Conservation (phyloP, 2,888 invertebrate genomes). For the Octonoba sinensis region DNA sequence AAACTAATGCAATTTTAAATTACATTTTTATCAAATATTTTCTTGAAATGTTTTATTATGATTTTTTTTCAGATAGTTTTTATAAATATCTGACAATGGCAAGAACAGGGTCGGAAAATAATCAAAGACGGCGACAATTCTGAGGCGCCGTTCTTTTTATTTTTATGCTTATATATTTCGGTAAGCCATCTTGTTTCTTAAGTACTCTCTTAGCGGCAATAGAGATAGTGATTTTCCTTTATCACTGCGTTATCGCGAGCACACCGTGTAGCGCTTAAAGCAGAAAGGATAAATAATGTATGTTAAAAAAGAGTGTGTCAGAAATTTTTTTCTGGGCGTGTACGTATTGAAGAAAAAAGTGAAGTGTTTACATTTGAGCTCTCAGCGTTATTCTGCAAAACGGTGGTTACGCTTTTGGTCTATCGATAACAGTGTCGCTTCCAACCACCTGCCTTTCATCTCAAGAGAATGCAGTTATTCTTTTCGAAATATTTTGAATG, state of each 20-base stretch:
- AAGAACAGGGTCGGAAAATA: too few relatives aligned
- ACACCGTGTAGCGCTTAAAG: conserved; percentile 26
- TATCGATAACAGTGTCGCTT: conserved; percentile 23
- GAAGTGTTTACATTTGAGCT: conserved; percentile 54
- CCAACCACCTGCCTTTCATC: conserved; percentile 40
- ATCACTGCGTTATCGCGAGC: conserved; percentile 40
- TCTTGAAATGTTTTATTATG: too few relatives aligned
- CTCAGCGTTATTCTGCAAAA: conserved; percentile 17
- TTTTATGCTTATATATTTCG: not conserved
- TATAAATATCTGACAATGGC: too few relatives aligned
- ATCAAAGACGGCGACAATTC: too few relatives aligned
- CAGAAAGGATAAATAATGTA: conserved; percentile 35
- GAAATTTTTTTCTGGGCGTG: conserved; percentile 3
- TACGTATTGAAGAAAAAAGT: conserved; percentile 41
- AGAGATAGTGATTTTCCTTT: conserved; percentile 28
- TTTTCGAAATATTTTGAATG: too few relatives aligned
- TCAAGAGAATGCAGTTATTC: conserved; percentile 4
- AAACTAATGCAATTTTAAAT: too few relatives aligned
- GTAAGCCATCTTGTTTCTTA: conserved; percentile 39
- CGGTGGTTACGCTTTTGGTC: conserved; percentile 2
- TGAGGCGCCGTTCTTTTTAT: too few relatives aligned
- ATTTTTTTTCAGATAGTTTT: too few relatives aligned
- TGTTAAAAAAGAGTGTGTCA: conserved; percentile 6
- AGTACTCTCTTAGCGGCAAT: conserved; percentile 50
- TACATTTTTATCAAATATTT: too few relatives aligned